phyloP scores from a whole-genome alignment of 2,113 vertebrate genomes.

The Pachycephala philippinensis region DNA sequence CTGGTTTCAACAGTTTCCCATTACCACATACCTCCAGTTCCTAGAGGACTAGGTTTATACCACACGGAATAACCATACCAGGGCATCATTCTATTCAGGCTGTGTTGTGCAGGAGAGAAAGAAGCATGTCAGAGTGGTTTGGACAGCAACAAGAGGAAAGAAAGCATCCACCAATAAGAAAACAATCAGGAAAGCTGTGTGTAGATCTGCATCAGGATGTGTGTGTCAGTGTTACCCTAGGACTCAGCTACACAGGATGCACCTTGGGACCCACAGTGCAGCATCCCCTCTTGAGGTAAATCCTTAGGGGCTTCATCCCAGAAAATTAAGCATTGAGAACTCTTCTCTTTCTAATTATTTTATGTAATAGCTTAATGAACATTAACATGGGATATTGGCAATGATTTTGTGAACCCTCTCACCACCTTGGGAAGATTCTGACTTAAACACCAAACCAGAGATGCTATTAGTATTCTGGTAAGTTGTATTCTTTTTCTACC shows the following conservation, averaged over 20 bases:
- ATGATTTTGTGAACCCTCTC: not conserved
- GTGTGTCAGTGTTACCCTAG: not conserved
- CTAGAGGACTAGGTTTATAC: not conserved
- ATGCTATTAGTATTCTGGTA: not conserved
- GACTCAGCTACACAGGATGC: not conserved
- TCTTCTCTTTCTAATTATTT: not conserved
- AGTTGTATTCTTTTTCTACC: not conserved
- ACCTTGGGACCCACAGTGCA: not conserved
- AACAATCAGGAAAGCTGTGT: not conserved
- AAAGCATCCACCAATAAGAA: not conserved
- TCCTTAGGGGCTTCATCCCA: not conserved
- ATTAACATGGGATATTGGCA: not conserved
- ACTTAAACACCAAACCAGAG: not conserved
- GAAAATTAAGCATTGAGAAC: not conserved
- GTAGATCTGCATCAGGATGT: not conserved
- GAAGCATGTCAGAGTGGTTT: not conserved
- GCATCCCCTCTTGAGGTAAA: not conserved
- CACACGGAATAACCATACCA: not conserved
- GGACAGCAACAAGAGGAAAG: not conserved
- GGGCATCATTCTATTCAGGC: not conserved
- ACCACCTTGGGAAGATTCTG: not conserved
- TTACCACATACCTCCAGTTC: not conserved
- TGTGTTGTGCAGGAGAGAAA: rapidly evolving
- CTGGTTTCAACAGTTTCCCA: not conserved
- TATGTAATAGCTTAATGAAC: not conserved